These are phyloP conservation scores for Tetragonula clypearis DNA, from an alignment of 1,140 invertebrate species.

Conservation along the genomic window DNA sequence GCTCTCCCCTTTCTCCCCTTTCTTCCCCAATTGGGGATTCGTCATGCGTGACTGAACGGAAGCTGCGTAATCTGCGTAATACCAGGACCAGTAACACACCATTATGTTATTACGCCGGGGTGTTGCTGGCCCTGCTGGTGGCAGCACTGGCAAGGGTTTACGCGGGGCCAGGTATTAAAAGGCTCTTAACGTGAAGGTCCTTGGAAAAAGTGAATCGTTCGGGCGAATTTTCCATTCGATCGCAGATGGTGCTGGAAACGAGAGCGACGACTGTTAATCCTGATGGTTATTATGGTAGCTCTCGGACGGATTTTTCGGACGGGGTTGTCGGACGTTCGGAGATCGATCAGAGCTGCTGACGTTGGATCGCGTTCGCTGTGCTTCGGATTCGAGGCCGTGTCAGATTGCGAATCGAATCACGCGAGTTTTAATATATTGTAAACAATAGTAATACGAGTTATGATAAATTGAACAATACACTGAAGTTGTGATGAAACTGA, in stretches of 20 bases:
- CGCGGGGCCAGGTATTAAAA: conserved; percentile 55
- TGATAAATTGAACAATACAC: too few species aligned
- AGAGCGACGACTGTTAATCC: background rate
- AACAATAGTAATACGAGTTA: too few species aligned
- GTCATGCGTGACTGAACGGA: conserved; percentile 71
- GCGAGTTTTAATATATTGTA: too few species aligned
- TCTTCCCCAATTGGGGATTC: conserved; percentile 61
- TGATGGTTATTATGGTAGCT: background rate
- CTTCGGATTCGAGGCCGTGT: rapidly evolving
- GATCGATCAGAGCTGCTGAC: background rate
- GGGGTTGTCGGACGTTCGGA: too few species aligned
- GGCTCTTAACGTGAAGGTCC: conserved; percentile 56
- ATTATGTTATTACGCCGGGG: conserved; percentile 72
- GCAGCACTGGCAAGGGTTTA: conserved; percentile 11
- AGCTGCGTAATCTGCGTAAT: conserved; percentile 73
- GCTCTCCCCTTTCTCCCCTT: conserved; percentile 10
- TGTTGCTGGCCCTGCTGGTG: conserved; percentile 46
- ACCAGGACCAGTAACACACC: conserved; percentile 63
- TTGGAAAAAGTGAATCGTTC: conserved; percentile 34
- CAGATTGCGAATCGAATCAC: too few species aligned
- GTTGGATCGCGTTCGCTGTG: too few species aligned
- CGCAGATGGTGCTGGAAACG: background rate
- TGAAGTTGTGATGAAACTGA: too few species aligned
- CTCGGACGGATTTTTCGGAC: background rate
- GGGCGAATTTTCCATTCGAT: background rate